Conservation (phyloP, 2,113 vertebrate species). For the Plecotus auritus region DNA sequence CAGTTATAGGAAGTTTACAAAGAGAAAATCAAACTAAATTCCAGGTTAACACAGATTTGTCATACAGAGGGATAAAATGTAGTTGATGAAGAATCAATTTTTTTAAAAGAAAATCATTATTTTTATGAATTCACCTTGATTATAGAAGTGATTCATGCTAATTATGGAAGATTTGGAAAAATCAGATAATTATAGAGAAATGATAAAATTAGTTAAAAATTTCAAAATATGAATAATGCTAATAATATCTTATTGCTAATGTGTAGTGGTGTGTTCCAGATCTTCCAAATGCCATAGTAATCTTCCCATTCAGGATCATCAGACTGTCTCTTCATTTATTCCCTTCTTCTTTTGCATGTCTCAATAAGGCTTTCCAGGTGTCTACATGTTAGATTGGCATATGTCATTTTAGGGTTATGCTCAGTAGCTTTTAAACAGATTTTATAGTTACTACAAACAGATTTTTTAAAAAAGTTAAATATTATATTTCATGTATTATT, state of each 20-base stretch:
- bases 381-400: not conserved
- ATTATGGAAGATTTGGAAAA: slow-evolving; percentile 28
- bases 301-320: not conserved
- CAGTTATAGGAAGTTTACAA: not conserved
- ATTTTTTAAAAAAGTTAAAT: not conserved
- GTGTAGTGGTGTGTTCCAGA: not conserved
- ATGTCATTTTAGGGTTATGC: not conserved
- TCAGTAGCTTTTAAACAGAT: not conserved
- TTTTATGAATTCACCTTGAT: slow-evolving; percentile 27
- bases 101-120: slow-evolving; percentile 43
- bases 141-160: not conserved
- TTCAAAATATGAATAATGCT: not conserved
- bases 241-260: not conserved
- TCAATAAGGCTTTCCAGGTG: not conserved
- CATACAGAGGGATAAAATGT: not conserved
- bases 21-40: not conserved
- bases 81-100: not conserved
- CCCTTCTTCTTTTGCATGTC: not conserved
- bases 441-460: not conserved
- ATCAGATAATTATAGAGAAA: not conserved
- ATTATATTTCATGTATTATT: not conserved
- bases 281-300: not conserved
- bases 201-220: slow-evolving; percentile 1
- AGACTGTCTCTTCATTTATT: not conserved
- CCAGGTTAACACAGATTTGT: not conserved